These are phyloP conservation scores for Chlorospingus semifuscus DNA, from an alignment of 2,797 vertebrate genomes.

Conservation along the genomic window DNA sequence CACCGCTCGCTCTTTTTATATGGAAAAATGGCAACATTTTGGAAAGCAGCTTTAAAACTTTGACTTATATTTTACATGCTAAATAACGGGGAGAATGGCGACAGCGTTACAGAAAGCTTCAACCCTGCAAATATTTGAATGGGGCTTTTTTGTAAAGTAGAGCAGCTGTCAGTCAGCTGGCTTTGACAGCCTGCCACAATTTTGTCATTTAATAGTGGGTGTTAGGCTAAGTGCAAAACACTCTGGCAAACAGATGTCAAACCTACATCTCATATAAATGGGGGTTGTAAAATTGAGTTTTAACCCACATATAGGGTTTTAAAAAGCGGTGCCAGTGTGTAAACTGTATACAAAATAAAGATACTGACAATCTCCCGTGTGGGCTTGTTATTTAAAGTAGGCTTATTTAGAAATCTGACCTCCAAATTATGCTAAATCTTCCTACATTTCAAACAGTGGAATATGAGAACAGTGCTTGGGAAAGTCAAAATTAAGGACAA, in stretches of 20 bases:
- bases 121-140: constrained; percentile 78
- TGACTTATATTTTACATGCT: constrained; percentile 75
- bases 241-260: constrained; percentile 86
- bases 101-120: constrained; percentile 70
- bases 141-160: constrained; percentile 71
- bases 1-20: constrained; percentile 60
- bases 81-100: constrained; percentile 72
- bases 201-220: constrained; percentile 82
- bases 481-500: constrained; percentile 47
- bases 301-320: constrained; percentile 65
- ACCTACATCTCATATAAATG: constrained; percentile 73
- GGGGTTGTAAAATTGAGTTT: constrained; percentile 71
- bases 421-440: constrained; percentile 5
- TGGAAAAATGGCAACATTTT: constrained; percentile 71
- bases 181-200: constrained; percentile 86
- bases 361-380: constrained; percentile 5
- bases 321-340: constrained; percentile 43
- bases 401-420: constrained; percentile 29
- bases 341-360: constrained; percentile 41
- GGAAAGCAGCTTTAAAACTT: constrained; percentile 73
- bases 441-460: not conserved
- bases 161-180: constrained; percentile 89
- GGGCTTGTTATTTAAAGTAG: constrained; percentile 24
- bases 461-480: not conserved
- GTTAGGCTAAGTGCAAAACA: constrained; percentile 81